Evolutionary conservation across 2,888 invertebrate species (phyloP).

Genomic region (Poecilobothrus nobilitatus): DNA sequence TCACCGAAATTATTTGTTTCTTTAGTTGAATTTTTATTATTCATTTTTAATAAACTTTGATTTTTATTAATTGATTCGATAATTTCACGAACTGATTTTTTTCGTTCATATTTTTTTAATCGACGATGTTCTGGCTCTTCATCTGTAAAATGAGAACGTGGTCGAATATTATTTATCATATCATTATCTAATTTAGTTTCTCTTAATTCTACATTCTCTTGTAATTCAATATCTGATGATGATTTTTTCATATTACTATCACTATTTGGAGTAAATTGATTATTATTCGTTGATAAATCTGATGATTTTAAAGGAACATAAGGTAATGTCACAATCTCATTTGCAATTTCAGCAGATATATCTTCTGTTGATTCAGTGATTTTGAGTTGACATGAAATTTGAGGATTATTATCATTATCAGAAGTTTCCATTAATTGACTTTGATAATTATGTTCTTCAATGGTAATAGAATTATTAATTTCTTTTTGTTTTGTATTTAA

Average conservation of each 20-base stretch:
- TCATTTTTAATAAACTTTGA: slow-evolving; percentile 37
- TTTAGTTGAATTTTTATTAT: slow-evolving; percentile 17
- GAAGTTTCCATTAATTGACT: not conserved
- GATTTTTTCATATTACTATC: not conserved
- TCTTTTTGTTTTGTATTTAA: not conserved
- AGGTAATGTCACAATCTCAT: slow-evolving; percentile 15
- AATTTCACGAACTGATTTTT: slow-evolving; percentile 30
- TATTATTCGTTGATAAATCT: slow-evolving; percentile 13
- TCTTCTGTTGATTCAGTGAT: slow-evolving; percentile 26
- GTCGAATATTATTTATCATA: not conserved
- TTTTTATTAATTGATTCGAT: slow-evolving; percentile 43
- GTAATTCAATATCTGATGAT: not conserved
- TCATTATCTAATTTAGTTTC: not conserved
- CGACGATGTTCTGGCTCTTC: slow-evolving; percentile 9
- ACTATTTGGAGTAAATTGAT: not conserved
- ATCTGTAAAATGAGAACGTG: not conserved
- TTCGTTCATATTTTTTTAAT: slow-evolving; percentile 17
- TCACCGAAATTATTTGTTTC: slow-evolving; percentile 18
- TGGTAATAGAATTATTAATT: not conserved
- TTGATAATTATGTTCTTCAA: not conserved
- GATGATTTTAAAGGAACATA: slow-evolving; percentile 22
- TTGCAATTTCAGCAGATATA: slow-evolving; percentile 16
- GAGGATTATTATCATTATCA: not conserved
- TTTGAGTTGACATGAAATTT: slow-evolving; percentile 19
- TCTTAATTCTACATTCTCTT: not conserved